These are phyloP conservation scores for Catostylus mosaicus DNA, from an alignment of 30 jellyfish, hydroid and myxozoan genomes.

Conservation along the genomic window DNA sequence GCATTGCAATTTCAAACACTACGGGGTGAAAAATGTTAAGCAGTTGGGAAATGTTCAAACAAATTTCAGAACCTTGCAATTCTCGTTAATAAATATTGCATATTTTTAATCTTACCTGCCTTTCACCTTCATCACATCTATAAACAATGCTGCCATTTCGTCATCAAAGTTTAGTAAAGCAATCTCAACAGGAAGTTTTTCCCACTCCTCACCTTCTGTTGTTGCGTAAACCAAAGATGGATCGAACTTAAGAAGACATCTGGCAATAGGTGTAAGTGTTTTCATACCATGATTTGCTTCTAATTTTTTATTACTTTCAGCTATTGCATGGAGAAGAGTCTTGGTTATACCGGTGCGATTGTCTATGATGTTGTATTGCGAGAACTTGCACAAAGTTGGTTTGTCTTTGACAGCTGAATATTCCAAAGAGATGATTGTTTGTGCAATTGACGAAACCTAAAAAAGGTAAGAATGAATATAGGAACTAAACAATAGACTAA, in stretches of 20 bases:
- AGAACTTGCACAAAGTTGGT: slow-evolving; percentile 27
- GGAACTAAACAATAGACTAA: no score
- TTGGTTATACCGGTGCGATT: slow-evolving; percentile 12
- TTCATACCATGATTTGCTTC: neutral
- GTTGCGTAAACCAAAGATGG: slow-evolving; percentile 37
- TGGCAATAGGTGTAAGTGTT: slow-evolving; percentile 20
- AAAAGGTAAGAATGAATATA: neutral
- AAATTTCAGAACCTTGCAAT: no score
- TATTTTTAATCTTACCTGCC: slow-evolving; percentile 5
- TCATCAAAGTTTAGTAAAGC: slow-evolving; percentile 49
- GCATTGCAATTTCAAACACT: no score
- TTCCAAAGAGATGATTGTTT: slow-evolving; percentile 8
- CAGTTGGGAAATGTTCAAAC: no score
- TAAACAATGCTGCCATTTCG: slow-evolving; percentile 31
- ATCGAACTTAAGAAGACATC: slow-evolving; percentile 13
- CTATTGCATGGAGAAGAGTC: slow-evolving; percentile 51
- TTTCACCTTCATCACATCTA: slow-evolving; percentile 22
- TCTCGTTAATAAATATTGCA: no score
- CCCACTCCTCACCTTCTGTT: slow-evolving; percentile 59
- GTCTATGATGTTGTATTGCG: slow-evolving; percentile 25
- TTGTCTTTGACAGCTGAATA: slow-evolving; percentile 3
- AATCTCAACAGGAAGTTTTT: slow-evolving; percentile 39
- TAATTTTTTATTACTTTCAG: slow-evolving; percentile 11
- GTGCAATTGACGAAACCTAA: slow-evolving; percentile 36
- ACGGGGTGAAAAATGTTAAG: no score